phyloP scores from a whole-genome alignment of 2,888 invertebrate genomes.

The Ischnus inquisitorius region DNA sequence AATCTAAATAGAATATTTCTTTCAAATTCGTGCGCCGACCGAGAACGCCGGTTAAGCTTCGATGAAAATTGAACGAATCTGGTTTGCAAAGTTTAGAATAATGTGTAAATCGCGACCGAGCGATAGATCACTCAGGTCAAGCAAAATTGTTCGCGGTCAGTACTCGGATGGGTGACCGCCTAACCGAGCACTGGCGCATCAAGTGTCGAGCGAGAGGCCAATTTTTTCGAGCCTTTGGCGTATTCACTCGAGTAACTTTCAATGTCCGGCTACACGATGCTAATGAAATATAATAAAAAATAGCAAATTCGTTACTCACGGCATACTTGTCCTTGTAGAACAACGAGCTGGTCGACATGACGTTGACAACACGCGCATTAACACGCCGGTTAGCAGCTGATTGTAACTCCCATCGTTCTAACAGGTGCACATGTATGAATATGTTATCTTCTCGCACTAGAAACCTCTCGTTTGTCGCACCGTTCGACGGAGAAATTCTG shows the following conservation, averaged over 20 bases:
- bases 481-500: background rate
- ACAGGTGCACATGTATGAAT: background rate
- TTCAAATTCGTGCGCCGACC: background rate
- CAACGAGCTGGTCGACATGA: slow-evolving; percentile 83
- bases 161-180: too few relatives aligned
- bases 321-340: slow-evolving; percentile 84
- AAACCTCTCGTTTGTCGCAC: background rate
- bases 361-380: slow-evolving; percentile 72
- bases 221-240: too few relatives aligned
- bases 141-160: too few relatives aligned
- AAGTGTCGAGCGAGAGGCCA: too few relatives aligned
- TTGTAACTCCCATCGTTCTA: slow-evolving; percentile 52
- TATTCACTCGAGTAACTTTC: too few relatives aligned
- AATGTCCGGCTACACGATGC: too few relatives aligned
- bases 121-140: too few relatives aligned
- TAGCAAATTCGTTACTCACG: slow-evolving; percentile 76
- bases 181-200: too few relatives aligned
- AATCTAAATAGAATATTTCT: background rate
- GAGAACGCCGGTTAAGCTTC: background rate
- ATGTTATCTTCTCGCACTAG: background rate
- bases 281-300: slow-evolving; percentile 49
- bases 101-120: too few relatives aligned
- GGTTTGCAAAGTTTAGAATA: slow-evolving; percentile 23
- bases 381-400: slow-evolving; percentile 68
- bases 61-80: background rate